Evolutionary conservation across 2,888 invertebrate genomes (phyloP).

Genomic region (Protula sp.): DNA sequence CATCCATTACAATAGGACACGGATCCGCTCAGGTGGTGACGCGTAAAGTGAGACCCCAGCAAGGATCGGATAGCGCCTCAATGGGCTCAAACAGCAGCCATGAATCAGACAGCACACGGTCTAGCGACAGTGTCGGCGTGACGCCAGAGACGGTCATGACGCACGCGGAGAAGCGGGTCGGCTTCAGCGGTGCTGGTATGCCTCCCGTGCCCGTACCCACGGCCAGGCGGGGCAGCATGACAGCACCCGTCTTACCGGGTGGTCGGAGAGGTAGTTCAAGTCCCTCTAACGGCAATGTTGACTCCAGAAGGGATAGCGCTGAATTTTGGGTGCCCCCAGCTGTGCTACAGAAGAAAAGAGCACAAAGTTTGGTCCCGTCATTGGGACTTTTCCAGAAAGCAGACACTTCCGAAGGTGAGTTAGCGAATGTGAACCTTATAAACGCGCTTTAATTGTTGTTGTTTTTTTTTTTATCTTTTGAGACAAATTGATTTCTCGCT

Average conservation of each 20-base stretch:
- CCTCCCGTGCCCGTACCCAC: not conserved
- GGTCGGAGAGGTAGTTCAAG: not conserved
- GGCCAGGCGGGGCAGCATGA: not conserved
- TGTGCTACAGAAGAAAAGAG: conserved; percentile 39
- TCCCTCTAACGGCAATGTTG: not conserved
- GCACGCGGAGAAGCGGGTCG: not conserved
- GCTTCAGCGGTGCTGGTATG: not conserved
- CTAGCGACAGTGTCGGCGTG: not conserved
- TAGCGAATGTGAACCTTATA: too few species aligned
- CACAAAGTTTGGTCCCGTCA: conserved; percentile 40
- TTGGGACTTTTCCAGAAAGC: conserved; percentile 8
- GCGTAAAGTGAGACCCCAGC: not conserved
- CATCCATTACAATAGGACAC: not conserved
- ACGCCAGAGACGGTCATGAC: not conserved
- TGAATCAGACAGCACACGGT: not conserved
- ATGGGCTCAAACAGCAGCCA: not conserved
- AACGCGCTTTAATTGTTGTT: too few species aligned
- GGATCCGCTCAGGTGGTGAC: not conserved
- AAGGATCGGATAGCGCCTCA: not conserved
- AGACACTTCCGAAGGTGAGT: conserved; percentile 7
- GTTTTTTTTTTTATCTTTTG: too few species aligned
- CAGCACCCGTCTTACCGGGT: not conserved
- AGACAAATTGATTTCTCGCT: too few species aligned
- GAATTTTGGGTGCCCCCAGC: conserved; percentile 51
- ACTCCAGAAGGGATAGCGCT: conserved; percentile 23